Base-by-base conservation (phyloP, 2,888 invertebrate genomes). In the Hoplodrina ambigua region DNA sequence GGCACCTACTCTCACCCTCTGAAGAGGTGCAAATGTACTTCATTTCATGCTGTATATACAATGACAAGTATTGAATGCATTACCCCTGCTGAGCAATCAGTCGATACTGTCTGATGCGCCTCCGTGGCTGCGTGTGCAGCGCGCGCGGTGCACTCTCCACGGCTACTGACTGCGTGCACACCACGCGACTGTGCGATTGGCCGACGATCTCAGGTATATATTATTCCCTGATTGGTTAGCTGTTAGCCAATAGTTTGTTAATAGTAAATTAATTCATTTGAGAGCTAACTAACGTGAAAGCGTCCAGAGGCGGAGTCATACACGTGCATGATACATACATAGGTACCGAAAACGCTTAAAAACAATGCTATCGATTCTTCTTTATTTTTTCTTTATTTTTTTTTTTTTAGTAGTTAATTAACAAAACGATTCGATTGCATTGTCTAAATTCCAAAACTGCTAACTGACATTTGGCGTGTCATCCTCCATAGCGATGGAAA, bases 201-300 rank as follows among this genome's bases (percentile, higher is more conserved):
- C 44, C 44, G 64, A 54, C 41, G 68, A 63, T 70, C 72, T 64
- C 61, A 66, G 55, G 50, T 65, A 63, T 56, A 20, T 70, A 25
- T 73, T 37, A 75, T 76, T 64, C 57, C 80, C 69, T 69, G 73
- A 84, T 84, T 83, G 85, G 84, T 71, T 66, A 62, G 54, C 58
- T 53, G 57, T 50, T 66, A 77, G 55, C 85, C 83, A 83, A 84
- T 85, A 76, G 79, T 69, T 78, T 62, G 66, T 37, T 56, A 56
- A 46, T 72, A 46, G 54, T 64, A 50, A 58, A 50, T 33, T 54
- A 69, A 68, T 68, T 37, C 56, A 67, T 50, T 41, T 64, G 44
- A 59, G 57, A 69, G 25, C 17, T 52, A 50, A 61, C 15, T 46
- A 15, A 50, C 61, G 50, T 46, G 62, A 57, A 55, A 62, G 74